A percentile compares a stretch with the other conserved stretches of the same genome.
phyloP scores from a whole-genome alignment of 2,113 vertebrate genomes.

The Athene cunicularia region DNA sequence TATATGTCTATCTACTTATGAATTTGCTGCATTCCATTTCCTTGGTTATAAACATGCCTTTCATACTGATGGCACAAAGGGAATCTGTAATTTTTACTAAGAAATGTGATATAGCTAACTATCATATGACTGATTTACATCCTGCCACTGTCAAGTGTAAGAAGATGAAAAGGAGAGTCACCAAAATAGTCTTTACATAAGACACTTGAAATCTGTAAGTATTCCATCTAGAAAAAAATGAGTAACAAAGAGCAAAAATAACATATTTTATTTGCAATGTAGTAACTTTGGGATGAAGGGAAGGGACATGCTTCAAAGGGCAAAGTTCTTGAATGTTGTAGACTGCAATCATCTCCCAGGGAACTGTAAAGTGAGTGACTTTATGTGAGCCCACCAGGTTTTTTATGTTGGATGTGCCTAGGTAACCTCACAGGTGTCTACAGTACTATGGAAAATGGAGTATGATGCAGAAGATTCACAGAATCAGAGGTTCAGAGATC shows the following conservation, averaged over 20 bases:
- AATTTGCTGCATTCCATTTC: not conserved
- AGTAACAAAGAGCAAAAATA: not conserved
- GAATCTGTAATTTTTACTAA: not conserved
- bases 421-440: rapidly evolving
- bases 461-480: not conserved
- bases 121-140: not conserved
- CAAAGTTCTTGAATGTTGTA: not conserved
- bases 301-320: not conserved
- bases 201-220: not conserved
- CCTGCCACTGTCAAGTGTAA: not conserved
- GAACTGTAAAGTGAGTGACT: not conserved
- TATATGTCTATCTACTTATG: not conserved
- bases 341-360: not conserved
- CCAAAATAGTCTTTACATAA: not conserved
- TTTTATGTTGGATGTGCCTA: not conserved
- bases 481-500: not conserved
- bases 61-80: not conserved
- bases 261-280: not conserved
- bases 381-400: rapidly evolving
- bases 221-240: not conserved
- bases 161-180: not conserved
- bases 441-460: not conserved
- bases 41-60: not conserved
- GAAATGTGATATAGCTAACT: not conserved
- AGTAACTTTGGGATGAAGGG: not conserved